phyloP scores from a whole-genome alignment of 2,888 invertebrate species.

The Chymomyza fuscimana region DNA sequence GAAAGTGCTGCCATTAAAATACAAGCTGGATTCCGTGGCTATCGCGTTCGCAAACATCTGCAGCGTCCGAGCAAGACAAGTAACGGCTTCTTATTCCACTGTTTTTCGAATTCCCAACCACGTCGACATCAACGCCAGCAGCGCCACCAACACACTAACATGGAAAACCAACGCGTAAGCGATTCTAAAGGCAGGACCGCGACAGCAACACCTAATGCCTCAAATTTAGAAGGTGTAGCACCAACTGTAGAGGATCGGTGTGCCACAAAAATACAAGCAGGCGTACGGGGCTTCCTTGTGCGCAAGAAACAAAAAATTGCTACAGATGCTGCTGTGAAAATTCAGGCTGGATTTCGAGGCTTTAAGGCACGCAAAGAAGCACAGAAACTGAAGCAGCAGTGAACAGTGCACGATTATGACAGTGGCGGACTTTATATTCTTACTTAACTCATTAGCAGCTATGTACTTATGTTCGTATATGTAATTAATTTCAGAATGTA shows the following conservation, averaged over 20 bases:
- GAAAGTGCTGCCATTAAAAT: slow-evolving; percentile 81
- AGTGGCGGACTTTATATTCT: neutral
- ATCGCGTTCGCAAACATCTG: slow-evolving; percentile 81
- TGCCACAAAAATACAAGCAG: slow-evolving; percentile 79
- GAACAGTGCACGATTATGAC: slow-evolving; percentile 19
- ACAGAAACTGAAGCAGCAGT: slow-evolving; percentile 74
- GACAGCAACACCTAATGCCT: slow-evolving; percentile 5
- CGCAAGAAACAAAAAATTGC: slow-evolving; percentile 78
- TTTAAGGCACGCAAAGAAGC: slow-evolving; percentile 78
- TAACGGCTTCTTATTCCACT: slow-evolving; percentile 36
- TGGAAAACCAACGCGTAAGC: slow-evolving; percentile 45
- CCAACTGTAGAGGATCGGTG: slow-evolving; percentile 69
- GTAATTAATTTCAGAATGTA: neutral
- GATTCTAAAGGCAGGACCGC: slow-evolving; percentile 23
- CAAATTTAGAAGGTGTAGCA: slow-evolving; percentile 37
- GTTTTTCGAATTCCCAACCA: slow-evolving; percentile 28
- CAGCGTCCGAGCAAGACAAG: slow-evolving; percentile 49
- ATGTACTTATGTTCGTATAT: neutral
- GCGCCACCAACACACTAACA: slow-evolving; percentile 29
- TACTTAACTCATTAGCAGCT: neutral
- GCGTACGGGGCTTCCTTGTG: slow-evolving; percentile 78
- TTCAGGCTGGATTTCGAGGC: slow-evolving; percentile 80
- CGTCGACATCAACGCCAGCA: slow-evolving; percentile 49
- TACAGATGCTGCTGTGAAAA: slow-evolving; percentile 79
- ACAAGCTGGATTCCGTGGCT: slow-evolving; percentile 82